Conservation (phyloP, 2,888 invertebrate species). For the Mantis religiosa region DNA sequence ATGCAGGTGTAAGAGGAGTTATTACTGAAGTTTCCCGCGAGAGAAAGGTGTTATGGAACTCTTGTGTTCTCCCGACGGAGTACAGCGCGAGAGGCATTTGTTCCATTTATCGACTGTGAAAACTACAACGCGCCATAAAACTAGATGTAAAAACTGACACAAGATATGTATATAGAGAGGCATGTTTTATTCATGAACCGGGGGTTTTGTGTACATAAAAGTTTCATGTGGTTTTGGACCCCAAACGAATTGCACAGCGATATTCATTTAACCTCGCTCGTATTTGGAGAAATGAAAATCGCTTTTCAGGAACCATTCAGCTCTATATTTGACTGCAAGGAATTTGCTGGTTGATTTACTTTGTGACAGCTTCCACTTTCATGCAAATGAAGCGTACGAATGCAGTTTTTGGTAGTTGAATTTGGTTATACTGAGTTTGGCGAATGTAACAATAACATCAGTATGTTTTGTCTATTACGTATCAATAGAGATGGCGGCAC, state of each 20-base stretch:
- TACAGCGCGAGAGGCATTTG: background rate
- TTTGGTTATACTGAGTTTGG: too few relatives aligned
- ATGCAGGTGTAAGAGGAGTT: background rate
- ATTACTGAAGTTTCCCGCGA: background rate
- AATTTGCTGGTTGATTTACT: background rate
- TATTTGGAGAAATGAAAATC: background rate
- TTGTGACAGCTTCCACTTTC: background rate
- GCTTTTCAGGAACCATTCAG: background rate
- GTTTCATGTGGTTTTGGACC: background rate
- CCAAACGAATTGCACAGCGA: background rate
- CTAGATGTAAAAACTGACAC: background rate
- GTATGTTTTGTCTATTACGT: too few relatives aligned
- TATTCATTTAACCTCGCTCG: background rate
- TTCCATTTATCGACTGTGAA: background rate
- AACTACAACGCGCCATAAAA: background rate
- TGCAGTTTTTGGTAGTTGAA: too few relatives aligned
- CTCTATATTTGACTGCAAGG: background rate
- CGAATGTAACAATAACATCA: too few relatives aligned
- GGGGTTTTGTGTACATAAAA: background rate
- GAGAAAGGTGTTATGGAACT: background rate
- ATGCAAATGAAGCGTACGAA: background rate
- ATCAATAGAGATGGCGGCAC: too few relatives aligned
- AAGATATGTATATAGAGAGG: background rate
- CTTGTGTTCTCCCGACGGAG: background rate
- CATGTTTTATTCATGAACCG: background rate